Evolutionary conservation across 2,888 invertebrate genomes (phyloP), one percentile per base, ranked within the genome.

Genomic region (Heliconius charithonia): DNA sequence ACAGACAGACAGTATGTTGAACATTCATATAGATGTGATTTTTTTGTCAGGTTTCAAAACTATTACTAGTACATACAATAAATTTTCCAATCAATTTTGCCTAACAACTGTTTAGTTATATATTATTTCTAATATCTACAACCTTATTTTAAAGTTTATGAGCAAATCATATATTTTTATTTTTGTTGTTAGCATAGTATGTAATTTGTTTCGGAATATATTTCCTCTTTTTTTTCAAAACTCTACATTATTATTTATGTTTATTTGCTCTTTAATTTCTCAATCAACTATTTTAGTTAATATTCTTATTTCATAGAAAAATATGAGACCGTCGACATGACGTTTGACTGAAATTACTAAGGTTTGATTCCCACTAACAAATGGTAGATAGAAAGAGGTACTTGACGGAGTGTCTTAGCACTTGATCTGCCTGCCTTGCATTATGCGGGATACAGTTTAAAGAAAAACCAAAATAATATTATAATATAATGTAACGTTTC

Each of bases 171-270:
- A 29, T 12, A 27, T 56, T 71, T 71, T 13, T 51, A 22, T 45
- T 71, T 56, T 71, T 71, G 6, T 32, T 56, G 12, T 29, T 32
- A 72, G 22, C 56, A 13, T 10, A 32, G 32, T 56, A 72, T 32
- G 27, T 72, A 56, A 72, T 72, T 32, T 59, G 56, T 72, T n/a
- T 56, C 56, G n/a, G 56, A 71, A 56, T 71, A 29, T n/a, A 71
- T 32, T 32, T 9, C 27, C n/a, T 29, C 19, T 4, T n/a, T 56
- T 32, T 2, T 71, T 71, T 72, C 56, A 59, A 32, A 59, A 32
- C 32, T n/a, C 29, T 32, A n/a, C 1, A 32, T 41, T 32, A 7
- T 22, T 32, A 71, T 71, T 70, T 22, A 56, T 71, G 27, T 56
- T 56, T 29, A 56, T 72, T 56, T 59, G n/a, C 6, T 32, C 13